Evolutionary conservation across 2,113 vertebrate genomes (phyloP).

Genomic region (Pampusana beccarii): DNA sequence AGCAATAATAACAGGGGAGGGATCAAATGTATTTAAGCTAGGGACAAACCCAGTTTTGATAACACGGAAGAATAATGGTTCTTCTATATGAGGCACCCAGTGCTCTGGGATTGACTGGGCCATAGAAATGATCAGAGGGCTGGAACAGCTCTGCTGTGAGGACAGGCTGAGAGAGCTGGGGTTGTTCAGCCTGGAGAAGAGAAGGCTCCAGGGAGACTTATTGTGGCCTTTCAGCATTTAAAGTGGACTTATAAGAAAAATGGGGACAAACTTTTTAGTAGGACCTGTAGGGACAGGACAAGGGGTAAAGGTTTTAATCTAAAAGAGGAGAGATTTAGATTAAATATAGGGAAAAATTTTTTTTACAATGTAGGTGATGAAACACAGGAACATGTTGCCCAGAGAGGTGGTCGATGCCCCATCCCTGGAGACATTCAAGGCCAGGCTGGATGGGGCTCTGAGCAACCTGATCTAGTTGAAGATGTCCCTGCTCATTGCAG

Average conservation of each 20-base stretch:
- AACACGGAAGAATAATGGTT: not conserved
- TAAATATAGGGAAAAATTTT: not conserved
- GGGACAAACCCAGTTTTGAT: not conserved
- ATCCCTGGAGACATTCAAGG: not conserved
- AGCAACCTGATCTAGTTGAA: no score
- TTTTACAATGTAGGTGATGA: no score
- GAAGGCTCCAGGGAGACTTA: no score
- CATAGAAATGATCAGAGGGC: not conserved
- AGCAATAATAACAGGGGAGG: not conserved
- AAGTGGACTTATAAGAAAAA: not conserved
- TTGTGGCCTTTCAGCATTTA: not conserved
- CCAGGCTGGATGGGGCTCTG: no score
- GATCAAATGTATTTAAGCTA: not conserved
- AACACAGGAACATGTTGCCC: not conserved
- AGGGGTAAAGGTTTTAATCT: not conserved
- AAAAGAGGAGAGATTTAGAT: not conserved
- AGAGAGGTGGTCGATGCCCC: not conserved
- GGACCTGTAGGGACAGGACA: not conserved
- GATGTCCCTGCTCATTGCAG: no score
- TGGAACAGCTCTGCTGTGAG: not conserved
- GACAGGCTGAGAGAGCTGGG: not conserved
- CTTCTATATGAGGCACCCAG: not conserved
- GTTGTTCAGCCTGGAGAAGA: not conserved
- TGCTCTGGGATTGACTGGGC: not conserved
- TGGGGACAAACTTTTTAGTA: not conserved